Evolutionary conservation across 2,797 vertebrate species (phyloP).

Genomic region (Melanotaenia maccullochi): DNA sequence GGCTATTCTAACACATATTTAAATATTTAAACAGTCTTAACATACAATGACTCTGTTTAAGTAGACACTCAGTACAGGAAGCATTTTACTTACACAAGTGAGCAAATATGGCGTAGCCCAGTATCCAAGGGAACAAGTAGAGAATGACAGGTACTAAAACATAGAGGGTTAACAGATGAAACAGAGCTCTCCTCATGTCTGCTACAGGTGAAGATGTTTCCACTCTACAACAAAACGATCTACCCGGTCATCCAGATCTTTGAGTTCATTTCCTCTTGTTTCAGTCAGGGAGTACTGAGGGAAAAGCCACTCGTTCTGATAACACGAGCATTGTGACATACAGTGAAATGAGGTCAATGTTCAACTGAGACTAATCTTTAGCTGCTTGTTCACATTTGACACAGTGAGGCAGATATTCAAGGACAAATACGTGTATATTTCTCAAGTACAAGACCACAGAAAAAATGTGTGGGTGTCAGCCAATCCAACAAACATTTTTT

Average conservation of each 20-base stretch:
- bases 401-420: not conserved
- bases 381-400: constrained; percentile 21
- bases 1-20: not conserved
- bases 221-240: not conserved
- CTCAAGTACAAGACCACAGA: not conserved
- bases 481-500: not conserved
- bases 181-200: constrained; percentile 54
- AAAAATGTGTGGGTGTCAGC: rapidly evolving
- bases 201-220: not conserved
- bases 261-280: not conserved
- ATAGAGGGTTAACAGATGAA: constrained; percentile 65
- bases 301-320: constrained; percentile 6
- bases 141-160: constrained; percentile 73
- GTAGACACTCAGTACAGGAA: not conserved
- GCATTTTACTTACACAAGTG: constrained; percentile 84
- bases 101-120: constrained; percentile 82
- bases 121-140: constrained; percentile 78
- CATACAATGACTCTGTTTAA: not conserved
- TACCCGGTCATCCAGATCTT: not conserved
- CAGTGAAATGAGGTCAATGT: constrained; percentile 49
- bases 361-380: constrained; percentile 13
- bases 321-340: constrained; percentile 28
- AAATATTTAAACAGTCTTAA: not conserved
- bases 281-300: not conserved
- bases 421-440: not conserved